Evolutionary conservation across 2,797 vertebrate species (phyloP).

Genomic region (Rhadinocentrus ornatus): DNA sequence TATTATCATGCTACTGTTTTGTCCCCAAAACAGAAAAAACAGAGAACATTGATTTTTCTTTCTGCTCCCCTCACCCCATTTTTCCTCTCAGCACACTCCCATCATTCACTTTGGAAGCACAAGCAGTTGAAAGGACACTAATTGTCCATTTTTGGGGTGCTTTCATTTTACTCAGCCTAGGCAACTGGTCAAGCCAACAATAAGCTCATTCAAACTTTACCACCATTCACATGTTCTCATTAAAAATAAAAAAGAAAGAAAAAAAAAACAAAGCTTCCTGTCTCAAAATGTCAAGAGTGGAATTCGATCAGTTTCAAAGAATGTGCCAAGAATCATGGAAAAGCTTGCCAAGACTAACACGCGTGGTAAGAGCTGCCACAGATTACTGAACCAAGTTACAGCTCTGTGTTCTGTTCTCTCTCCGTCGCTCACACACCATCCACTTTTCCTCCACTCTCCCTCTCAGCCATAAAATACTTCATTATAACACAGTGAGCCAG

Average conservation of each 20-base stretch:
- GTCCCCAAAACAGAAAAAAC: slow-evolving; percentile 33
- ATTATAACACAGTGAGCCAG: slow-evolving; percentile 82
- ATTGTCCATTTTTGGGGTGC: slow-evolving; percentile 69
- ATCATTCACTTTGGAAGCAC: slow-evolving; percentile 38
- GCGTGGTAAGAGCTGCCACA: slow-evolving; percentile 84
- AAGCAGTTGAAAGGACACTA: slow-evolving; percentile 61
- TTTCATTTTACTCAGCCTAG: slow-evolving; percentile 68
- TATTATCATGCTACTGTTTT: slow-evolving; percentile 36
- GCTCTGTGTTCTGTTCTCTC: slow-evolving; percentile 83
- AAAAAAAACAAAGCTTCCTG: slow-evolving; percentile 77
- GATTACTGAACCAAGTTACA: slow-evolving; percentile 85
- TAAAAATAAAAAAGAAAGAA: slow-evolving; percentile 64
- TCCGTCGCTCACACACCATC: slow-evolving; percentile 71
- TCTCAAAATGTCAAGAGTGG: slow-evolving; percentile 85
- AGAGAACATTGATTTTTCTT: slow-evolving; percentile 55
- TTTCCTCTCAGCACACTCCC: slow-evolving; percentile 31
- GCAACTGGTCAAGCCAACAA: slow-evolving; percentile 79
- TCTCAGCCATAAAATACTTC: slow-evolving; percentile 84
- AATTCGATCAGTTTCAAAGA: slow-evolving; percentile 85
- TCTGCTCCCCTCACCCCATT: neutral
- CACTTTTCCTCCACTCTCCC: slow-evolving; percentile 63
- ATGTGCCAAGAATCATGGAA: slow-evolving; percentile 85
- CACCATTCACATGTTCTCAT: slow-evolving; percentile 83
- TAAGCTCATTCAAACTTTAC: slow-evolving; percentile 83
- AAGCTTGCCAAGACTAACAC: slow-evolving; percentile 84